phyloP scores from a whole-genome alignment of 2,113 vertebrate species.

The rabbit (Oryctolagus cuniculus) region DNA sequence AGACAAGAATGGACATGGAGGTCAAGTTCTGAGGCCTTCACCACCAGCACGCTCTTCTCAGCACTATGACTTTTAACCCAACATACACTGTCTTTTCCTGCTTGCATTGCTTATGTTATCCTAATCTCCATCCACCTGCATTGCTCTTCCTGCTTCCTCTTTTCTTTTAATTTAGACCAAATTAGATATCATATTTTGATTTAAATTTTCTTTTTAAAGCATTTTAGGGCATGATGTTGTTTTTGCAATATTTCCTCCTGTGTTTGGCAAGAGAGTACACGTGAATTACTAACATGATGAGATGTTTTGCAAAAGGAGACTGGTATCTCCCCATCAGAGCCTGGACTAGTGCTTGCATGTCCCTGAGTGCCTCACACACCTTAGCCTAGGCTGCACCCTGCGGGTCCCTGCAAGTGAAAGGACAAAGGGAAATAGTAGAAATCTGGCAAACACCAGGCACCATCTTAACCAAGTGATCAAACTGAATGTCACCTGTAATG shows the following conservation, averaged over 20 bases:
- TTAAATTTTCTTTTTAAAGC: background rate
- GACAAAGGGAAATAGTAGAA: slow-evolving; percentile 3
- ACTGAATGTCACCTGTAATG: background rate
- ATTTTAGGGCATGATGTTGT: slow-evolving; percentile 9
- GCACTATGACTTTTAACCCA: background rate
- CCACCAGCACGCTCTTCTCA: background rate
- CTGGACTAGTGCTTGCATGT: background rate
- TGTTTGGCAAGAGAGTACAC: background rate
- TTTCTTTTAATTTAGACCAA: background rate
- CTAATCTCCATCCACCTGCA: background rate
- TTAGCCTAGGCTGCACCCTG: background rate
- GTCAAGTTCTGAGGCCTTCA: background rate
- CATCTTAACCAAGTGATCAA: background rate
- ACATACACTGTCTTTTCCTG: background rate
- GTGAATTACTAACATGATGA: background rate
- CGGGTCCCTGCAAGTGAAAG: background rate
- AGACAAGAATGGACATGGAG: background rate
- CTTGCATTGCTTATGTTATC: slow-evolving; percentile 1
- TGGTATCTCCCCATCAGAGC: background rate
- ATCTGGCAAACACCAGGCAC: background rate
- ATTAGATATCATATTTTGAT: background rate
- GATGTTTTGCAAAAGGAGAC: background rate
- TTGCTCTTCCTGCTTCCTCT: background rate
- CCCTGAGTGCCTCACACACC: background rate
- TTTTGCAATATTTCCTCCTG: slow-evolving; percentile 23